phyloP scores from a whole-genome alignment of 1,140 invertebrate genomes.

The Bombus sylvicola region DNA sequence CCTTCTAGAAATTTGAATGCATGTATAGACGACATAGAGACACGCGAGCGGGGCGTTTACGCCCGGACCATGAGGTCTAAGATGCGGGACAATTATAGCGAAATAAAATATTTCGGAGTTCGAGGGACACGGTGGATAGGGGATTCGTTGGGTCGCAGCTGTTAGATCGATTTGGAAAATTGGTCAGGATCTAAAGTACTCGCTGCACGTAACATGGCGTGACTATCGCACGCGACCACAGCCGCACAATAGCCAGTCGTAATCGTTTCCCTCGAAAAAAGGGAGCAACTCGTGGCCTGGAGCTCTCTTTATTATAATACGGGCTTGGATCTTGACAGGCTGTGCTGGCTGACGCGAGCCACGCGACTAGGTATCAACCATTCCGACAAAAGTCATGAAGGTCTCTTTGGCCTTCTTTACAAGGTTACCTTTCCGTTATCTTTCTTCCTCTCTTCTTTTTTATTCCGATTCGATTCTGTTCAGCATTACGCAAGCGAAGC shows the following conservation, averaged over 20 bases:
- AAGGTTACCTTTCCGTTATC: not conserved
- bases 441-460: not conserved
- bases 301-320: slow-evolving; percentile 52
- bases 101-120: slow-evolving; percentile 7
- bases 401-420: not conserved
- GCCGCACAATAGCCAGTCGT: slow-evolving; percentile 59
- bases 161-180: slow-evolving; percentile 77
- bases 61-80: no score
- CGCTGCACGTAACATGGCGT: slow-evolving; percentile 68
- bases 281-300: slow-evolving; percentile 27
- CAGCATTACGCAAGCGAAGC: not conserved
- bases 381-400: slow-evolving; percentile 32
- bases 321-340: slow-evolving; percentile 38
- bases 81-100: slow-evolving; percentile 12
- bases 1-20: slow-evolving; percentile 5
- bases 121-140: not conserved
- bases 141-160: slow-evolving; percentile 54
- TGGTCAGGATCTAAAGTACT: slow-evolving; percentile 55
- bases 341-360: slow-evolving; percentile 57
- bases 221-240: slow-evolving; percentile 76
- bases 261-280: slow-evolving; percentile 72
- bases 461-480: not conserved
- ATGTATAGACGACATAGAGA: not conserved
- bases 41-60: slow-evolving; percentile 8
- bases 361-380: slow-evolving; percentile 66